Base-by-base conservation (phyloP, 2,888 invertebrate genomes). In the Cosmia trapezina region DNA sequence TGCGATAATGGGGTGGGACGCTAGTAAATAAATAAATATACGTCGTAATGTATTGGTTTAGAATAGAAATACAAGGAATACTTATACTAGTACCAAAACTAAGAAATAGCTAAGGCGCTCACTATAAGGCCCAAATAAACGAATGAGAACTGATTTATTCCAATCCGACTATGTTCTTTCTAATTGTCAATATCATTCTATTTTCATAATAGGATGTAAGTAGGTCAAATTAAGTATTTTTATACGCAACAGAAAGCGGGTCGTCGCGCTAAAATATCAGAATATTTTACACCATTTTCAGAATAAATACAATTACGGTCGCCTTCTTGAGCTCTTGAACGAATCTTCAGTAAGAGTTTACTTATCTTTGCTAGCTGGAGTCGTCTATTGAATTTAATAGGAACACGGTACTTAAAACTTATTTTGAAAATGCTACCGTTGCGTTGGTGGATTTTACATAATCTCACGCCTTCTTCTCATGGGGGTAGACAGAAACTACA, bases 181-280 rank as follows among this genome's bases (percentile, higher is more conserved):
- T 47, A 9, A 19, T 28, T 47, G 1, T 14, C 19, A 45, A 37
- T 47, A 54, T 22, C 14, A 45, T 68, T 47, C 0, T 41, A 51
- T 51, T 70, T 71, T 60, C 45, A 8, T 28, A 37, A 41, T n/a
- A 61, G 12, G 47, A 72, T 43, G 22, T 17, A 63, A 43, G 17
- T 43, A 53, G 59, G 45, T 64, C 60, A 75, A 49, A 60, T 28
- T 12, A 65, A 49, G n/a, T 64, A 75, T 66, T 75, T 74, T 45
- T 37, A 19, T 22, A 37, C 6, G 17, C n/a, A 12, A 61, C 53
- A 45, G 28, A 64, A 61, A 60, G 22, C 60, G 37, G 33, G 28
- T 51, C 47, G 45, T 22, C 33, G 19, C 65, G 28, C 49, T 49
- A 63, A 74, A 65, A 65, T 65, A 65, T 57, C 28, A 19, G 19